A percentile compares a stretch with the other conserved stretches of the same genome.
Conservation (phyloP, 2,797 vertebrate genomes). For the Dendrocincla tyrannina region DNA sequence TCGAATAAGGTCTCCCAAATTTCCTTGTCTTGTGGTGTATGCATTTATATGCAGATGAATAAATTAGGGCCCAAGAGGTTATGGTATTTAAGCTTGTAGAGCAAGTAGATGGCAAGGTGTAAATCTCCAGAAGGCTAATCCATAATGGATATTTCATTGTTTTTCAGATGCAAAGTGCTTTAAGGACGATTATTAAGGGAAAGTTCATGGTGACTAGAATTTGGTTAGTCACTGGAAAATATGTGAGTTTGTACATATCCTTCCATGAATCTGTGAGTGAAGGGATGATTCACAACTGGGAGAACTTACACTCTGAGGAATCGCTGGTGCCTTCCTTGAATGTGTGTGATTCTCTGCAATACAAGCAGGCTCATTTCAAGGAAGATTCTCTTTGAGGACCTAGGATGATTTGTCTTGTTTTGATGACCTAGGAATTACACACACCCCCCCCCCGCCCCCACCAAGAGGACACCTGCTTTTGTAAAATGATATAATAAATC, state of each 20-base stretch:
- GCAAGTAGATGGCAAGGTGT: background rate
- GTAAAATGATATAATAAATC: background rate
- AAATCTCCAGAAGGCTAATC: background rate
- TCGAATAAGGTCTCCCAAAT: background rate
- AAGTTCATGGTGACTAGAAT: background rate
- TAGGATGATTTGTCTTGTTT: background rate
- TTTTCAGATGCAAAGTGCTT: background rate
- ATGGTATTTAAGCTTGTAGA: background rate
- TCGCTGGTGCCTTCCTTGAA: background rate
- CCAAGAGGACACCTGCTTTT: background rate
- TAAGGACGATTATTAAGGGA: constrained; percentile 6
- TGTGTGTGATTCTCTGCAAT: background rate
- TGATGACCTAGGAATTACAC: background rate
- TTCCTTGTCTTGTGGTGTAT: accelerated
- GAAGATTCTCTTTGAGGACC: background rate
- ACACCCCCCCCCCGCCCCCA: too few relatives aligned
- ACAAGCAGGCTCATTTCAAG: background rate
- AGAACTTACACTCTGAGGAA: background rate
- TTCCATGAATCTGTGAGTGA: background rate
- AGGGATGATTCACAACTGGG: constrained; percentile 48
- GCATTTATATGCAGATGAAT: background rate
- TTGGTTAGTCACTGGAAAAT: constrained; percentile 52
- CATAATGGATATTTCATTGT: accelerated
- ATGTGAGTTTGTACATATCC: background rate
- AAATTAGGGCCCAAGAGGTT: background rate